Evolutionary conservation across 2,797 vertebrate species (phyloP).

Genomic region (Enteromius viviparus): DNA sequence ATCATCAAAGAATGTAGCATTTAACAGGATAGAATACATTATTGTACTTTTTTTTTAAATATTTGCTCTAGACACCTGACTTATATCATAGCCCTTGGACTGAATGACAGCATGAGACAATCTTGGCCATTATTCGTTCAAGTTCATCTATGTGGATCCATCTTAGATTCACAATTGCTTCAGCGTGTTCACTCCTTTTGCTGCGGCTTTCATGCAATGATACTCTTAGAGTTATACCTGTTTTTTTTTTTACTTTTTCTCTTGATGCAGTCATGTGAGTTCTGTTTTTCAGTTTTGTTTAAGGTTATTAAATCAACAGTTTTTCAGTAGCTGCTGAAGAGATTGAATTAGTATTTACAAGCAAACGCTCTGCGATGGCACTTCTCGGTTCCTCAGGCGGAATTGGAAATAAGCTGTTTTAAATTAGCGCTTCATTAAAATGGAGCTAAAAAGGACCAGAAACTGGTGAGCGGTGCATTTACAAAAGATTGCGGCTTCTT

Average conservation of each 20-base stretch:
- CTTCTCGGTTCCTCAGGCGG: background rate
- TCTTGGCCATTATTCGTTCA: background rate
- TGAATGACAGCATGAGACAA: conserved; percentile 2
- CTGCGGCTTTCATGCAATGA: no score
- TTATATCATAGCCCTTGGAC: background rate
- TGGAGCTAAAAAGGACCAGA: background rate
- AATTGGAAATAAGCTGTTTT: conserved; percentile 24
- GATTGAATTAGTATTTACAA: background rate
- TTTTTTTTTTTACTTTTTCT: background rate
- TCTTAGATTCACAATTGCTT: background rate
- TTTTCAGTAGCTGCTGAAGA: conserved; percentile 14
- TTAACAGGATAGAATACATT: background rate
- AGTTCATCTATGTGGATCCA: conserved; percentile 10
- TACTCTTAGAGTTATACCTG: no score
- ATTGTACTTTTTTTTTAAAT: background rate
- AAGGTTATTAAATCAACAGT: conserved; percentile 18
- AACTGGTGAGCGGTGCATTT: background rate
- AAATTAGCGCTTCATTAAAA: background rate
- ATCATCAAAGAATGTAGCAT: no score
- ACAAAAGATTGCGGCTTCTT: background rate
- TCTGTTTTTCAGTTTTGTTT: background rate
- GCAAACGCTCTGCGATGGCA: background rate
- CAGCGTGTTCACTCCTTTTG: background rate
- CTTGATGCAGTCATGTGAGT: background rate
- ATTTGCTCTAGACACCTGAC: background rate